Percentiles rank a stretch among this genome's conserved stretches.
Evolutionary conservation across 2,888 invertebrate species (phyloP).

Genomic region (Melinaea menophilus): DNA sequence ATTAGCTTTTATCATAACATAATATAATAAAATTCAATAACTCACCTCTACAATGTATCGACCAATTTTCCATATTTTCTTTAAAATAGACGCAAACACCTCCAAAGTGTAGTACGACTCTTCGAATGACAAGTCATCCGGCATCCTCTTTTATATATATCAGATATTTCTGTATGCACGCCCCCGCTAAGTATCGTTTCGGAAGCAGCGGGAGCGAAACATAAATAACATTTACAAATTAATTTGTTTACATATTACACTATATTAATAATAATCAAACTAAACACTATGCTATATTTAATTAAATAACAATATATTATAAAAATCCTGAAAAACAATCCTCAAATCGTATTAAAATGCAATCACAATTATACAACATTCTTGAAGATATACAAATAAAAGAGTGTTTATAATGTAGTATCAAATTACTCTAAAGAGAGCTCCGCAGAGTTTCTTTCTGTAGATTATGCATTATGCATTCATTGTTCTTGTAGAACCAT

Average conservation of each 20-base stretch:
- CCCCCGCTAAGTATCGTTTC: constrained; percentile 46
- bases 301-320: no score
- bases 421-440: constrained; percentile 6
- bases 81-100: background rate
- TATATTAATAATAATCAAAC: background rate
- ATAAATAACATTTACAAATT: constrained; percentile 28
- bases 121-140: constrained; percentile 23
- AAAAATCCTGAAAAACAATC: no score
- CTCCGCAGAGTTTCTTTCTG: background rate
- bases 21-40: no score
- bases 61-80: background rate
- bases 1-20: background rate
- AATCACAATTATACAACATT: background rate
- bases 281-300: no score
- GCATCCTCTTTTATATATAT: constrained; percentile 37
- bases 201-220: constrained; percentile 41
- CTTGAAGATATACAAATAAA: background rate
- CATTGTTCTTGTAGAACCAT: constrained; percentile 30
- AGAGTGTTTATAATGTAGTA: constrained; percentile 6
- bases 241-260: background rate
- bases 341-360: background rate
- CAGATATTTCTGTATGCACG: constrained; percentile 40
- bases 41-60: background rate
- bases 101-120: constrained; percentile 15
- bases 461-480: constrained; percentile 19